Evolutionary conservation across 1,140 invertebrate genomes (phyloP).

Genomic region (Neodiprion virginianus): DNA sequence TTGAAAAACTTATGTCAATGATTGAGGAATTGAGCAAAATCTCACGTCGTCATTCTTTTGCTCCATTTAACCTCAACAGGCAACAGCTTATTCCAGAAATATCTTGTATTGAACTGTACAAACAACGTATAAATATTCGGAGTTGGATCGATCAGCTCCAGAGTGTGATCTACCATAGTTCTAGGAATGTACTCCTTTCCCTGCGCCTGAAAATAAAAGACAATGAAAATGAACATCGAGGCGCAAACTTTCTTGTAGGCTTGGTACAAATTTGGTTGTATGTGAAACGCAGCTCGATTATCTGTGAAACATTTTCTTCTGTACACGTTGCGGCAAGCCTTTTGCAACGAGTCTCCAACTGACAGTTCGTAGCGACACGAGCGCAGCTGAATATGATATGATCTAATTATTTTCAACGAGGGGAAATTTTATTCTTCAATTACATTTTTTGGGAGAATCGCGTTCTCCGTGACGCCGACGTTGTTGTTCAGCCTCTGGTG

Average conservation of each 20-base stretch:
- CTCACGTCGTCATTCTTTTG: slow-evolving; percentile 90
- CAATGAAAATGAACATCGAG: background rate
- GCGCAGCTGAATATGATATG: too few species aligned
- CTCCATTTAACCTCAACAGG: slow-evolving; percentile 93
- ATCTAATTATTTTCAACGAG: too few species aligned
- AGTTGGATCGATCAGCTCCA: slow-evolving; percentile 91
- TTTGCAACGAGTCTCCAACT: too few species aligned
- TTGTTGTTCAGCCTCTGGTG: background rate
- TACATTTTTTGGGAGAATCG: background rate
- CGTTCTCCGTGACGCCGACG: background rate
- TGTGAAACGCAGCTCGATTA: too few species aligned
- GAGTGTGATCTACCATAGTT: slow-evolving; percentile 67
- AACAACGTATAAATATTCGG: slow-evolving; percentile 91
- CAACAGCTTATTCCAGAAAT: slow-evolving; percentile 81
- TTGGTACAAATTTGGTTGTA: too few species aligned
- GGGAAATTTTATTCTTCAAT: background rate
- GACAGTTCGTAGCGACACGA: too few species aligned
- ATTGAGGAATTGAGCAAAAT: background rate
- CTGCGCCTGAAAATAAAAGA: slow-evolving; percentile 17
- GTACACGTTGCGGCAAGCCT: too few species aligned
- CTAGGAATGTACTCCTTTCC: slow-evolving; percentile 47
- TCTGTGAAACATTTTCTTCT: too few species aligned
- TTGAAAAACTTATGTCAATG: background rate
- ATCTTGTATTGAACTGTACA: slow-evolving; percentile 83
- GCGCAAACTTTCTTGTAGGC: too few species aligned